phyloP scores from a whole-genome alignment of 2,113 vertebrate species.

The Notothenia coriiceps region DNA sequence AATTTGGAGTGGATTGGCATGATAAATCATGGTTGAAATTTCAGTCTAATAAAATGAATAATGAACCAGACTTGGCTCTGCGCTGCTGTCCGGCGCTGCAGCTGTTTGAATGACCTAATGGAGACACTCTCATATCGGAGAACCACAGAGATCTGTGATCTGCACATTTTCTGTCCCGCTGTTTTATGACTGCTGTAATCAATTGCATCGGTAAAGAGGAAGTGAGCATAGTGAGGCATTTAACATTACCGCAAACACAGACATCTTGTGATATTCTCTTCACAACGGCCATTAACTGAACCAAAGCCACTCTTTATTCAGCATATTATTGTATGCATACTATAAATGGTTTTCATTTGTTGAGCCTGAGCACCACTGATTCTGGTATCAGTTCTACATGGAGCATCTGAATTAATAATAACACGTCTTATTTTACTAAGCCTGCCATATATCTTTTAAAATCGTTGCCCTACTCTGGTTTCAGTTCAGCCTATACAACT shows the following conservation, averaged over 20 bases:
- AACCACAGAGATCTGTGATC: slow-evolving; percentile 45
- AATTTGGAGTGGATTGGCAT: not conserved
- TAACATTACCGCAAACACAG: slow-evolving; percentile 20
- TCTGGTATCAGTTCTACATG: not conserved
- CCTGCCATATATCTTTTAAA: slow-evolving; percentile 20
- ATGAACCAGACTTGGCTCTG: slow-evolving; percentile 20
- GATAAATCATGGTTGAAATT: slow-evolving; percentile 5
- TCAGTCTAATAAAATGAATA: slow-evolving; percentile 29
- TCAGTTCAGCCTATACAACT: slow-evolving; percentile 40
- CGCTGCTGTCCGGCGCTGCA: slow-evolving; percentile 21
- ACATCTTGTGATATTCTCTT: not conserved
- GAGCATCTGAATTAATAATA: slow-evolving; percentile 30
- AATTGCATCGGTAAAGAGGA: slow-evolving; percentile 37
- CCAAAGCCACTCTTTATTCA: not conserved
- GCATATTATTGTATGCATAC: not conserved
- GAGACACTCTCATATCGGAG: slow-evolving; percentile 31
- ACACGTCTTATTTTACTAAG: slow-evolving; percentile 12
- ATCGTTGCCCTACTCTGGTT: slow-evolving; percentile 30
- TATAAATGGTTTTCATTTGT: not conserved
- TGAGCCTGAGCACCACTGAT: slow-evolving; percentile 1
- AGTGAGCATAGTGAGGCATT: slow-evolving; percentile 28
- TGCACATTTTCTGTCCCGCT: slow-evolving; percentile 41
- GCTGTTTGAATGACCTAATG: slow-evolving; percentile 58
- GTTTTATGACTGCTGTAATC: slow-evolving; percentile 48
- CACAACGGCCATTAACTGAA: not conserved